phyloP scores from a whole-genome alignment of 2,888 invertebrate species.

The Nudaria mundana region DNA sequence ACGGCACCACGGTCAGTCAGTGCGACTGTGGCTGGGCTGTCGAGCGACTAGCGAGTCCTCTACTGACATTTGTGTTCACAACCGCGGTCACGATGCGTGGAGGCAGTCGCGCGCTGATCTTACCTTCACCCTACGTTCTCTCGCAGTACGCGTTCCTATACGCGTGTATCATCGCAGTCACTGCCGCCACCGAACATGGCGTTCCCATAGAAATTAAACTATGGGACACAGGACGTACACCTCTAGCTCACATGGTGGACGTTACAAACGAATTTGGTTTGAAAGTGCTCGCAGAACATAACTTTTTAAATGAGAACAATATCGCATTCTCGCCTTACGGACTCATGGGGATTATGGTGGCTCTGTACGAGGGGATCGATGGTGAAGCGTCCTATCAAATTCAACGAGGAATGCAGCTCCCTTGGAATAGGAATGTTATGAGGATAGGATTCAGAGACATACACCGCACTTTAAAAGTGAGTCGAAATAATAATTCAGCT shows the following conservation, averaged over 20 bases:
- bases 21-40: conserved; percentile 7
- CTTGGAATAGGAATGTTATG: conserved; percentile 86
- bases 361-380: conserved; percentile 89
- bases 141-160: conserved; percentile 36
- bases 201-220: conserved; percentile 69
- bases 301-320: conserved; percentile 88
- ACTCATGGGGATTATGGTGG: conserved; percentile 88
- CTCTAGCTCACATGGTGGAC: conserved; percentile 89
- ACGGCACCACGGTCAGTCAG: conserved; percentile 13
- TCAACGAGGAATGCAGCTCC: conserved; percentile 84
- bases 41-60: conserved; percentile 23
- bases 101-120: conserved; percentile 52
- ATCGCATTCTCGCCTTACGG: conserved; percentile 93
- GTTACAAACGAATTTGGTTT: conserved; percentile 88
- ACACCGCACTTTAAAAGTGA: conserved; percentile 90
- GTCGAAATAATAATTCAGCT: too few relatives aligned
- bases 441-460: conserved; percentile 91
- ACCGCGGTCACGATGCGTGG: conserved; percentile 61
- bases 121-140: conserved; percentile 22
- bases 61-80: conserved; percentile 50
- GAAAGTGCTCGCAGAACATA: conserved; percentile 85
- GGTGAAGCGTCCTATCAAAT: conserved; percentile 88
- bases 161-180: conserved; percentile 33
- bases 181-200: conserved; percentile 48
- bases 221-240: conserved; percentile 75